Percentiles rank a stretch among this genome's conserved stretches.
Evolutionary conservation across 92 coral and sea anemone genomes (phyloP).

Genomic region (Hydrozoanthus gracilis): DNA sequence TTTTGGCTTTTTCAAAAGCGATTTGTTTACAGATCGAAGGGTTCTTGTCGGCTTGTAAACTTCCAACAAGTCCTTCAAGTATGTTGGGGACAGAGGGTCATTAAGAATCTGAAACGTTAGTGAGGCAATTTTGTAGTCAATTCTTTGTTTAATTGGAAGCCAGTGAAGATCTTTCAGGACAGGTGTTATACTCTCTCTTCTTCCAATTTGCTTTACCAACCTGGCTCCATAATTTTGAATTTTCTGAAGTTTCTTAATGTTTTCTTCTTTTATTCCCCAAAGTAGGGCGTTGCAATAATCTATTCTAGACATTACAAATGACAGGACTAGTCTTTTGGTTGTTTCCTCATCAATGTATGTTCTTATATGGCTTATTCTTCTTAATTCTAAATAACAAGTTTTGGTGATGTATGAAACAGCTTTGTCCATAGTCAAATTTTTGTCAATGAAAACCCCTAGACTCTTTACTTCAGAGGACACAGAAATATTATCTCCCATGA

Average conservation of each 20-base stretch:
- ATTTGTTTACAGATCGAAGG: neutral
- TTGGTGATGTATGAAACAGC: neutral
- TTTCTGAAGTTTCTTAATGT: neutral
- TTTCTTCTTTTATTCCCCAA: neutral
- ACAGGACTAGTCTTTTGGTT: neutral
- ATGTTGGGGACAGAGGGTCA: neutral
- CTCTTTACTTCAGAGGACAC: neutral
- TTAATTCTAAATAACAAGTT: neutral
- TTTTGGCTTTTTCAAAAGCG: neutral
- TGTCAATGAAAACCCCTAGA: neutral
- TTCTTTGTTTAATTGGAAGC: neutral
- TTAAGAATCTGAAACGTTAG: neutral
- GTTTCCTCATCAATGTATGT: neutral
- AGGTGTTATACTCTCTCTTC: neutral
- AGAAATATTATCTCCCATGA: neutral
- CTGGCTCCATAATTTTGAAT: slow-evolving; percentile 21
- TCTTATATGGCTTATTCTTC: slow-evolving; percentile 12
- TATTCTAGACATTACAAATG: slow-evolving; percentile 15
- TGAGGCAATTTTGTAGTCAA: neutral
- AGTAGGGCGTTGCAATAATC: slow-evolving; percentile 3
- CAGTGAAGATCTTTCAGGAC: neutral
- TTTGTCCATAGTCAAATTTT: neutral
- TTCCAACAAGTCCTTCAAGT: neutral
- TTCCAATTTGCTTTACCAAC: neutral
- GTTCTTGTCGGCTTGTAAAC: neutral